These are phyloP conservation scores for Picus viridis DNA, from an alignment of 2,797 vertebrate species.

Conservation along the genomic window DNA sequence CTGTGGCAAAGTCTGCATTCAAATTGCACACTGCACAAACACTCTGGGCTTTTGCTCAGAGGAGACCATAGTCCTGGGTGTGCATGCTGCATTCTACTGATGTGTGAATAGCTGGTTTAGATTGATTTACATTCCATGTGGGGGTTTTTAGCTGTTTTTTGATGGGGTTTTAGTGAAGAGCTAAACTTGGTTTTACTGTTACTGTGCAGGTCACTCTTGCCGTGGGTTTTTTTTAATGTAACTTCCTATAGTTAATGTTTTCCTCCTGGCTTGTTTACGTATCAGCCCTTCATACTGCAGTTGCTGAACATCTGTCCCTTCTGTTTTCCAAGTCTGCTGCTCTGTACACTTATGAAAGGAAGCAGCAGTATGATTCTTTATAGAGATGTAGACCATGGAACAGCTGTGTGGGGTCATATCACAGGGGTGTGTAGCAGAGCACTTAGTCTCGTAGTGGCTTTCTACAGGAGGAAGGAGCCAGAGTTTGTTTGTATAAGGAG, in stretches of 20 bases:
- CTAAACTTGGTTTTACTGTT: neutral
- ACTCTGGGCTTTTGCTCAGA: neutral
- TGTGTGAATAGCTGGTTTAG: neutral
- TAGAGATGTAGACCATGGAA: neutral
- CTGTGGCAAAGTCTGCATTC: neutral
- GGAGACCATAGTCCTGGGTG: neutral
- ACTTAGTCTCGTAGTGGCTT: neutral
- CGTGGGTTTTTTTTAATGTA: neutral
- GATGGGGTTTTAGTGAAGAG: neutral
- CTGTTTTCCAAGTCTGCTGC: neutral
- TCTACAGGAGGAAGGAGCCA: neutral
- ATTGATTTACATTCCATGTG: neutral
- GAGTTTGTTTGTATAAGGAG: neutral
- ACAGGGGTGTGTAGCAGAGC: neutral
- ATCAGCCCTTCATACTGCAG: neutral
- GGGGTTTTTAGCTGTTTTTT: neutral
- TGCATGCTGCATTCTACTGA: neutral
- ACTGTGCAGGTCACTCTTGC: rapidly evolving
- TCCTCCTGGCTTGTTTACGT: rapidly evolving
- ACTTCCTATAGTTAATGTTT: neutral
- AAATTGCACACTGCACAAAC: neutral
- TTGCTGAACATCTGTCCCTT: neutral
- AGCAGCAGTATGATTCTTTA: neutral
- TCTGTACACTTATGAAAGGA: rapidly evolving
- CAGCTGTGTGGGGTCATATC: neutral